Evolutionary conservation across 2,888 invertebrate species (phyloP), one percentile per base, ranked within the genome.

Genomic region (Hedya salicella): DNA sequence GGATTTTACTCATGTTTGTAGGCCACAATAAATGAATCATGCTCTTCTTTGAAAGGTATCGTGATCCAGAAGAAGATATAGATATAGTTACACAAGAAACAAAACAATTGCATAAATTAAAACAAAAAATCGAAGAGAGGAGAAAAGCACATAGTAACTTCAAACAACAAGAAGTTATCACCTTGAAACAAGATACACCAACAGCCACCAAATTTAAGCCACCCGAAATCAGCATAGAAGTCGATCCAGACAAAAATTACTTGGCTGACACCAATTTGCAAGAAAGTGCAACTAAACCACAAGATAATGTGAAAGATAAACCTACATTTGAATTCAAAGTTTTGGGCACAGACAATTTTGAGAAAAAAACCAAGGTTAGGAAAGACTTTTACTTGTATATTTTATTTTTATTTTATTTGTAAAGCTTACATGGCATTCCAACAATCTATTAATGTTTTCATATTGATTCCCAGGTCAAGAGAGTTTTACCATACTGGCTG

Each of bases 401-500:
- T 16, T 57, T 11, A 52, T 11, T 25, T n/a, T n/a, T n/a, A n/a
- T n/a, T n/a, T n/a, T n/a, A n/a, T n/a, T n/a, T n/a, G n/a, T n/a
- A n/a, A n/a, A n/a, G n/a, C n/a, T n/a, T n/a, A n/a, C n/a, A n/a
- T n/a, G n/a, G n/a, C n/a, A n/a, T n/a, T n/a, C n/a, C n/a, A n/a
- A n/a, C n/a, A n/a, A n/a, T n/a, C n/a, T n/a, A n/a, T n/a, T n/a
- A 49, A 54, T 69, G 53, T 62, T 56, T 53, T 53, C 5, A 61
- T 54, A 66, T 68, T 57, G 3, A 69, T 70, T 92, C 87, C 77
- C 73, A 95, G 95, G 95, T 97, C 0, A 94, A 95, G 78, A 92
- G 97, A 83, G 95, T 97, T 5, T 87, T 98, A 50, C 98, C 98
- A 0, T 93, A 95, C 71, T 99, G 98, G 98, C 85, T 99, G 39